Base-by-base conservation (phyloP, 2,888 invertebrate genomes). In the Bembecia ichneumoniformis region DNA sequence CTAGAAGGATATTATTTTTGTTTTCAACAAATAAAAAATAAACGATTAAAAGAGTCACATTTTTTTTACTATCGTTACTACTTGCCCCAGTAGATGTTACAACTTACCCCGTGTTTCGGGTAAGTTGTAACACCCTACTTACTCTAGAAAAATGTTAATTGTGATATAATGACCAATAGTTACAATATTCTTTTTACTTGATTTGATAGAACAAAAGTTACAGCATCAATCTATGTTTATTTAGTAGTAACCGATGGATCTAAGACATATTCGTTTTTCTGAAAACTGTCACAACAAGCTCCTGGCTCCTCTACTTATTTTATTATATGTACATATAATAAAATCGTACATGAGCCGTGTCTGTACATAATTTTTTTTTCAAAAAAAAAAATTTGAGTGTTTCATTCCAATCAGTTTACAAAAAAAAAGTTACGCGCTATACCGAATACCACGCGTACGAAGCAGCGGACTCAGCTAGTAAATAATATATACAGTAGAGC, bases 231-330 rank as follows among this genome's bases (percentile, higher is more conserved):
- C n/a, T 3, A 36, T 36, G 36, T 36, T 36, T 13, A n/a, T n/a
- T n/a, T 35, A 4, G 35, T 35, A n/a, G 35, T 3, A 35, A 35
- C 11, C 16, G 43, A 47, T 47, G 15, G 43, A 43, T 50, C 35
- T 50, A 43, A 50, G 46, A 50, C 46, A 49, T 46, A 49, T 49
- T 46, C 2, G 46, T 49, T 49, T 49, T 46, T 17, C 15, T 46
- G 14, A 46, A 49, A 46, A 49, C 17, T 46, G 46, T 49, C 46
- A 49, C 49, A 49, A 49, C 49, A 46, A 49, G 40, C 49, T 46
- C 36, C 46, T 46, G 46, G 46, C 49, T 49, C 49, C 49, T 46
- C 35, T 3, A 40, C 13, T n/a, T n/a, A n/a, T n/a, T n/a, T n/a
- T n/a, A n/a, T n/a, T n/a, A n/a, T n/a, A n/a, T n/a, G n/a, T n/a